Base-by-base conservation (phyloP, 1,140 invertebrate genomes). In the Trialeurodes vaporariorum region DNA sequence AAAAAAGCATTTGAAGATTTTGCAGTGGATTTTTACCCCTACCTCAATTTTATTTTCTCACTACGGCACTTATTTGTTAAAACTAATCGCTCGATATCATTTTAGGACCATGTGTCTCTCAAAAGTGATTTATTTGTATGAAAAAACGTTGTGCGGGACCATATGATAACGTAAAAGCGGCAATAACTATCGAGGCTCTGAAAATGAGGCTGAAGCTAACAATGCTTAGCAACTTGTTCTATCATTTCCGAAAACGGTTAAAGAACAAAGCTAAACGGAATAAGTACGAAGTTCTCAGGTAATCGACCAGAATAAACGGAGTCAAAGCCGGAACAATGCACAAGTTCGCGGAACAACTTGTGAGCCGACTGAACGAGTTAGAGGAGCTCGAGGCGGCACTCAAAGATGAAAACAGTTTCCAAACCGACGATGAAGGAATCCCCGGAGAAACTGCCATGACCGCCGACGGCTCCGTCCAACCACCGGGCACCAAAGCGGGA, bases 321-420 rank as follows among this genome's bases (percentile, higher is more conserved):
- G 65, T n/a, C n/a, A n/a, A n/a, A n/a, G n/a, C n/a, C n/a, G 34
- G 34, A 68, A 73, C 63, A 23, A 79, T 79, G 78, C 78, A 78
- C 73, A 80, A 79, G 68, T 76, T 78, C 66, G 79, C 77, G 63
- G 76, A 68, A 67, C 78, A 79, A 67, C 72, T 76, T 49, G 74
- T 64, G 59, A 66, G 58, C 59, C 60, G 69, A 25, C 61, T 66
- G 61, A 63, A 65, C 26, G 59, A 68, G 61, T 58, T 65, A 23
- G 40, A 64, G 59, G n/a, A 66, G 26, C 58, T 60, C 17, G 49
- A 27, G 27, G 60, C 68, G 26, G 25, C 27, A 23, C 27, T 24
- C 60, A 34, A 27, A n/a, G 59, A 9, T 59, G 17, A 22, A 25
- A 59, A 21, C 59, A n/a, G 34, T 22, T 22, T 1, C 2, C 60